Evolutionary conservation across 2,888 invertebrate species (phyloP), one percentile per base, ranked within the genome.

Genomic region (Microchrysa polita): DNA sequence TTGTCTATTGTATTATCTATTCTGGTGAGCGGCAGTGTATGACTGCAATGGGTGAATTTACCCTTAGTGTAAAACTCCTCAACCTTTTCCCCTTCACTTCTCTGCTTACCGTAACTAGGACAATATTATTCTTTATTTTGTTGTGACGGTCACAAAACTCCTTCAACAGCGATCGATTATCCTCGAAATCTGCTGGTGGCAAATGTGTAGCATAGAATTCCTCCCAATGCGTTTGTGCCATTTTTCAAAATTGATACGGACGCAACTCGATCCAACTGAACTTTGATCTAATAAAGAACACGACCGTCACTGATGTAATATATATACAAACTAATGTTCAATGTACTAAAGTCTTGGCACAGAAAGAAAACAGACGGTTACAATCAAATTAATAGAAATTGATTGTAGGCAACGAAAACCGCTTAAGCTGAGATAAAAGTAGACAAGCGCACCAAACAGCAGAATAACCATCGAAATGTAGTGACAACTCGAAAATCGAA

Each of bases 181-280:
- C 90, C 80, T 91, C 90, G 80, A 93, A 92, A 86, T 93, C 91
- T 5, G 88, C 87, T 16, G 95, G 95, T 27, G 92, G 91, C 77
- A 92, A 87, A 84, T 93, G 92, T 75, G 90, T 89, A 7, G 91
- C 90, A 82, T 93, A 95, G 86, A 95, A 95, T 80, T 93, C 92
- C 86, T 94, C 93, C 94, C 94, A 94, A 76, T 91, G 89, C 77
- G 88, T 85, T 74, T 81, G 76, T 63, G 76, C 57, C 77, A 77
- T 77, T 72, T 72, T 67, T 44, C 57, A 23, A 60, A 42, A 42
- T 7, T 9, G 42, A 12, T 42, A 9, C 42, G 42, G 7, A 42
- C 42, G 42, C 42, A 12, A n/a, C n/a, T n/a, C 12, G 42, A 12
- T 9, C 42, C 42, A 42, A 7, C 12, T 42, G 42, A 42, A 42